phyloP scores from a whole-genome alignment of 2,888 invertebrate species.

The Portevinia maculata region DNA sequence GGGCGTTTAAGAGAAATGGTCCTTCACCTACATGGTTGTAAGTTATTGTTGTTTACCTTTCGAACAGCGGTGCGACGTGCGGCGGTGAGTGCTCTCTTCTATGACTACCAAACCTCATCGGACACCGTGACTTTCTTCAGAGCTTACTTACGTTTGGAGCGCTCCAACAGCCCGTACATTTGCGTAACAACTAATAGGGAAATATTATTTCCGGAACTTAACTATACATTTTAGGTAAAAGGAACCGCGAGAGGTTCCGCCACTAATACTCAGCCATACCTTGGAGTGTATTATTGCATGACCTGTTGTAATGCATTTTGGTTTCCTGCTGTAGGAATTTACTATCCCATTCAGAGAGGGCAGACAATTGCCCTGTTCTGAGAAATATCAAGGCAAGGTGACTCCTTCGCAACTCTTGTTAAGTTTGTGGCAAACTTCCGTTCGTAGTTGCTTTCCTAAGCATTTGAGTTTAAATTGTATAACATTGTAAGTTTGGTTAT shows the following conservation, averaged over 20 bases:
- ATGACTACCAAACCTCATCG: background rate
- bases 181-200: slow-evolving; percentile 31
- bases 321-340: slow-evolving; percentile 35
- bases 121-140: slow-evolving; percentile 7
- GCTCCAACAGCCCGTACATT: slow-evolving; percentile 10
- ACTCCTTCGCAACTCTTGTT: background rate
- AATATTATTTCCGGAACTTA: slow-evolving; percentile 40
- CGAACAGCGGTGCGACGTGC: background rate
- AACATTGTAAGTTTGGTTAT: too few relatives aligned
- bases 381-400: background rate
- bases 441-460: background rate
- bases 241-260: slow-evolving; percentile 38
- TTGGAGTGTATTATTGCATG: background rate
- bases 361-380: background rate
- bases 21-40: slow-evolving; percentile 10
- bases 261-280: slow-evolving; percentile 4
- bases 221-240: slow-evolving; percentile 27
- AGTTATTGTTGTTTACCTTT: slow-evolving; percentile 24
- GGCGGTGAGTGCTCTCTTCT: background rate
- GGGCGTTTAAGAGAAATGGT: slow-evolving; percentile 24
- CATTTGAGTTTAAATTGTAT: too few relatives aligned
- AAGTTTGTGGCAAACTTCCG: too few relatives aligned
- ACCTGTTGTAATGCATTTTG: slow-evolving; percentile 34
- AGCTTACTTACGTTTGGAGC: background rate
- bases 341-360: slow-evolving; percentile 3